Base-by-base conservation (phyloP, 2,113 vertebrate genomes). In the Polyodon spathula region DNA sequence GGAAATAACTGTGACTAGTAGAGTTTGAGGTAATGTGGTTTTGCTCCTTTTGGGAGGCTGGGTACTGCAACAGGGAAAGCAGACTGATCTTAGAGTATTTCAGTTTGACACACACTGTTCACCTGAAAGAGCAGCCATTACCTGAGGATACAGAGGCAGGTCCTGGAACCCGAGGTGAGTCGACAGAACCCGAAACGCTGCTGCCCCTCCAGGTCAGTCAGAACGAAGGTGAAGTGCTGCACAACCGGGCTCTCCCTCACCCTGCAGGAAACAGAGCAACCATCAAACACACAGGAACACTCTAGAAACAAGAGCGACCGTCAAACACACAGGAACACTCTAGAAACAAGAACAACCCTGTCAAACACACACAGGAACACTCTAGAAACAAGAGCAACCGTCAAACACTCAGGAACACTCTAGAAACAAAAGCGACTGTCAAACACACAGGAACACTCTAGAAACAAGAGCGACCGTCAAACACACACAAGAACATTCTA, bases 171-270 rank as follows among this genome's bases (percentile, higher is more conserved):
- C 37, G 83, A 82, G n/a, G 84, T 80, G 14, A 93, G 83, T 15
- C 91, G 90, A 61, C 92, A 95, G 77, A 95, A 94, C 3, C 93
- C 93, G 12, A 93, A 93, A 46, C 85, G 85, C 9, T 93, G 92
- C 54, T 83, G 88, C 68, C 92, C 93, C 0, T 85, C 86, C 60
- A 95, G 78, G 71, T 94, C 90, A 0, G 93, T 95, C 68, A 95
- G 76, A 2, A 86, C 84, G n/a, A 94, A 93, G n/a, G 91, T 90
- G 76, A 95, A 95, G 65, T 93, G 89, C 75, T 95, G 93, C 41
- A 91, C 90, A 0, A 81, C 76, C 0, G 79, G 65, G 4, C 67
- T 77, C 37, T 88, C 86, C 59, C 66, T 82, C 58, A 76, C 78
- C 72, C 92, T 92, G 71, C 17, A 59, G 6, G 54, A 40, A 55